These are phyloP conservation scores for Labeo calbasu DNA, from an alignment of 2,797 vertebrate species.

Conservation along the genomic window DNA sequence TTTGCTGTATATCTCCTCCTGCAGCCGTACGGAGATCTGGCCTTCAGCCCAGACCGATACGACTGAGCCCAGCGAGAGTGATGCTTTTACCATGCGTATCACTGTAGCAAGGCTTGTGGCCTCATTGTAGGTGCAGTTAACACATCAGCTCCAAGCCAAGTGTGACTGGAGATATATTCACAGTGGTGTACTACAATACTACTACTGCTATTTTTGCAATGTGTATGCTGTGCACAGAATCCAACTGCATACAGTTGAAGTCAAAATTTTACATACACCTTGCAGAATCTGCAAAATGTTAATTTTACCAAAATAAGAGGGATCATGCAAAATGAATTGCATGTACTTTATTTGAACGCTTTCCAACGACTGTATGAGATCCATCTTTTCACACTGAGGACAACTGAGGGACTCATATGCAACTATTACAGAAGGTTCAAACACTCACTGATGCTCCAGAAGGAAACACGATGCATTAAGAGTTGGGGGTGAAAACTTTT, in stretches of 20 bases:
- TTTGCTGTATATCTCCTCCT: conserved; percentile 27
- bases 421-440: too few species aligned
- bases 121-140: conserved; percentile 14
- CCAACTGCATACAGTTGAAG: not conserved
- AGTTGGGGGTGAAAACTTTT: too few species aligned
- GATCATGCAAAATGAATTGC: too few species aligned
- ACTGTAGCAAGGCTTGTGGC: not conserved
- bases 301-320: too few species aligned
- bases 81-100: conserved; percentile 39
- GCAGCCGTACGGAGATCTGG: conserved; percentile 33
- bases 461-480: too few species aligned
- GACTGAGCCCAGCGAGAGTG: conserved; percentile 5
- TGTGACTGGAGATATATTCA: not conserved
- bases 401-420: too few species aligned
- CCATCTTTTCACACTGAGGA: too few species aligned
- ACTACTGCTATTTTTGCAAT: not conserved
- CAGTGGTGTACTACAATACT: not conserved
- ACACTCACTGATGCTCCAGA: too few species aligned
- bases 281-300: too few species aligned
- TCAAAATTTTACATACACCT: too few species aligned
- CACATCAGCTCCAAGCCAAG: conserved; percentile 17
- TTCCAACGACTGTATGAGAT: too few species aligned
- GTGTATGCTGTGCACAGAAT: not conserved
- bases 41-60: conserved; percentile 13
- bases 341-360: too few species aligned